A percentile compares a stretch with the other conserved stretches of the same genome.
These are phyloP conservation scores for Ectobius pallidus DNA, from an alignment of 2,888 invertebrate genomes.

Conservation along the genomic window DNA sequence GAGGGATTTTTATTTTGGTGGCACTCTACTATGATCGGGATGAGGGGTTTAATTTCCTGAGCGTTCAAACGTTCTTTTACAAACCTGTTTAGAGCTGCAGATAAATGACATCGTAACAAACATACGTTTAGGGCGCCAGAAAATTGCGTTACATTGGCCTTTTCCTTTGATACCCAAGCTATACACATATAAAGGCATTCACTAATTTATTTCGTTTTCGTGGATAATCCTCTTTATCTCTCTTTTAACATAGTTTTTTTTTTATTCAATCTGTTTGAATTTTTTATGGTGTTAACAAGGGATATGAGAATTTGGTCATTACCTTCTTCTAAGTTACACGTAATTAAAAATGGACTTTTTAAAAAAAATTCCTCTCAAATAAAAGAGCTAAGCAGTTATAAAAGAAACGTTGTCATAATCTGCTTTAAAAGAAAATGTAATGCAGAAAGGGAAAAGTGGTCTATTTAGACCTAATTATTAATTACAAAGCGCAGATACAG, in stretches of 20 bases:
- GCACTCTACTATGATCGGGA: background rate
- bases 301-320: background rate
- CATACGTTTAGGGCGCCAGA: no score
- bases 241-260: background rate
- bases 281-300: background rate
- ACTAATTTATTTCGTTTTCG: slow-evolving; percentile 4
- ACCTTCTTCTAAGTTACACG: no score
- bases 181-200: background rate
- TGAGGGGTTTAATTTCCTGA: background rate
- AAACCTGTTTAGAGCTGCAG: background rate
- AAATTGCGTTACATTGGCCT: background rate
- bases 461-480: no score
- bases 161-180: background rate
- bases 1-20: background rate
- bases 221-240: background rate
- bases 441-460: no score
- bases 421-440: no score
- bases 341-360: no score
- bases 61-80: background rate
- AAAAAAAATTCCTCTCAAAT: no score
- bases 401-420: no score
- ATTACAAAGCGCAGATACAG: no score
- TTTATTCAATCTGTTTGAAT: slow-evolving; percentile 5
- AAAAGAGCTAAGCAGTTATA: no score
- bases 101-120: background rate